Conservation (phyloP, 2,888 invertebrate genomes). For the Synanthedon myopaeformis region DNA sequence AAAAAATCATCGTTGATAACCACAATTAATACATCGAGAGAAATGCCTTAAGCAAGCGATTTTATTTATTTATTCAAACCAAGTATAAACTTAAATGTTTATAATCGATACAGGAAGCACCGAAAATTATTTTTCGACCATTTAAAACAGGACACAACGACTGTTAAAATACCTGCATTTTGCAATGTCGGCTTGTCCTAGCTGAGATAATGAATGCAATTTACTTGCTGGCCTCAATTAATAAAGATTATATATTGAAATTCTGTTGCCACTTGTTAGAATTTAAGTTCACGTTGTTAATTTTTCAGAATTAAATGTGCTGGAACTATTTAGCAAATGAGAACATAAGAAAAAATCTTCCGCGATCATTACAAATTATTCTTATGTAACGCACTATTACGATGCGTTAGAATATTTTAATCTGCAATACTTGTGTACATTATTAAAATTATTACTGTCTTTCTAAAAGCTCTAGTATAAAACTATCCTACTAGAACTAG, state of each 20-base stretch:
- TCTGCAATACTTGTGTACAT: too few species aligned
- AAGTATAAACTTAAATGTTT: not conserved
- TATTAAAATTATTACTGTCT: too few species aligned
- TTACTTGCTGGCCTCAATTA: constrained; percentile 55
- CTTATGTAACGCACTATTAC: too few species aligned
- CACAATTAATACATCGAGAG: too few species aligned
- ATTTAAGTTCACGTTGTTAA: constrained; percentile 14
- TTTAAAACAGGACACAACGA: constrained; percentile 2
- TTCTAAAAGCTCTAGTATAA: too few species aligned
- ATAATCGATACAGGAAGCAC: not conserved
- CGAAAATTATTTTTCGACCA: constrained; percentile 4
- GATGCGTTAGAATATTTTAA: too few species aligned
- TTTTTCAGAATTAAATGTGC: constrained; percentile 5
- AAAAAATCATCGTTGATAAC: too few species aligned
- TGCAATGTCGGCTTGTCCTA: constrained; percentile 22
- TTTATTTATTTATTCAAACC: not conserved
- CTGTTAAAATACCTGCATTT: constrained; percentile 22
- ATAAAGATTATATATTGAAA: constrained; percentile 48
- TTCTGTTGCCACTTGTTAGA: constrained; percentile 18
- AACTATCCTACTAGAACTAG: too few species aligned
- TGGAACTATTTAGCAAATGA: too few species aligned
- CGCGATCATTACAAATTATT: too few species aligned
- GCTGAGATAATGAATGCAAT: constrained; percentile 38
- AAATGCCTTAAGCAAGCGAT: not conserved
- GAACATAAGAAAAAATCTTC: too few species aligned